Percentiles rank a stretch among this genome's conserved stretches.
Evolutionary conservation across 2,113 vertebrate genomes (phyloP).

Genomic region (Chascanopsetta lugubris): DNA sequence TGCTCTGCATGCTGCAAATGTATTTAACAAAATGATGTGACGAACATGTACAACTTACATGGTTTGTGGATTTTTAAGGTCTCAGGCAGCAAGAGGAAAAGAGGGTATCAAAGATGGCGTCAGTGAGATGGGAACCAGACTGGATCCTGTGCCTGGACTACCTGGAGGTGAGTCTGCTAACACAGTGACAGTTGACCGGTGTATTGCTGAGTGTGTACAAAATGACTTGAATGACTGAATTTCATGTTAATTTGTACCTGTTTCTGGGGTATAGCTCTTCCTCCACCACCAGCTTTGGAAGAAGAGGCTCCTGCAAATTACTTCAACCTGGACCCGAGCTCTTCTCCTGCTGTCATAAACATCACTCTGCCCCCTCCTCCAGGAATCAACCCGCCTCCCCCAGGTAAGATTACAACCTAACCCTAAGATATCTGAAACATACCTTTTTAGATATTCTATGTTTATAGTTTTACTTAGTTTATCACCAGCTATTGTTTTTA

Average conservation of each 20-base stretch:
- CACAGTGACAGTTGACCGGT: background rate
- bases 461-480: background rate
- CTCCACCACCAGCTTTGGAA: slow-evolving; percentile 90
- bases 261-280: slow-evolving; percentile 82
- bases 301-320: slow-evolving; percentile 93
- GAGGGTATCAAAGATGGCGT: slow-evolving; percentile 90
- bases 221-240: no score
- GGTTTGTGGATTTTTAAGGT: slow-evolving; percentile 73
- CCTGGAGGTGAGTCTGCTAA: slow-evolving; percentile 85
- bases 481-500: background rate
- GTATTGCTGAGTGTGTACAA: no score
- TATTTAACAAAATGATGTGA: background rate
- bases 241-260: no score
- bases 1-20: background rate
- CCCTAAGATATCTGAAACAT: background rate
- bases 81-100: slow-evolving; percentile 93
- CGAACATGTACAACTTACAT: background rate
- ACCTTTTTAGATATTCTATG: background rate
- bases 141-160: slow-evolving; percentile 94
- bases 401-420: slow-evolving; percentile 81
- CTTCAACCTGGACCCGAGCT: slow-evolving; percentile 90
- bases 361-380: slow-evolving; percentile 91
- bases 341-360: slow-evolving; percentile 90
- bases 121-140: slow-evolving; percentile 90
- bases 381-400: slow-evolving; percentile 89